Conservation (phyloP, 2,113 vertebrate species). For the Ivindomyrus marchei region DNA sequence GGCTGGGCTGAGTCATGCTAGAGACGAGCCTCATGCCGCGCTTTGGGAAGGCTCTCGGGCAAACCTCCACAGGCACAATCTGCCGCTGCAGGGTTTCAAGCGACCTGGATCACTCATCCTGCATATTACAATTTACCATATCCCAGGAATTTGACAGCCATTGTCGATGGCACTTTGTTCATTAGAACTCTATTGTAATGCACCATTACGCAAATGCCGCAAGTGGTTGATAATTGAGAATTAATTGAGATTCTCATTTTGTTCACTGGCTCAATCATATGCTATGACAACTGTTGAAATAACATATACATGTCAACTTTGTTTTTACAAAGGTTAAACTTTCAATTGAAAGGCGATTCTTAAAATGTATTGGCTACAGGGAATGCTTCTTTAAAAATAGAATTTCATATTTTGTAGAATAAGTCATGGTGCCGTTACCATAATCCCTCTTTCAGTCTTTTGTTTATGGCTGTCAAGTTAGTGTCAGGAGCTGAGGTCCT, state of each 20-base stretch:
- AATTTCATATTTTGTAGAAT: background rate
- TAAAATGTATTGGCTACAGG: background rate
- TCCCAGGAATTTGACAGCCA: background rate
- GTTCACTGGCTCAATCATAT: background rate
- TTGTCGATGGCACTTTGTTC: background rate
- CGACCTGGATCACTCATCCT: background rate
- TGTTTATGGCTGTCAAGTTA: background rate
- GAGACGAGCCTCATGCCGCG: background rate
- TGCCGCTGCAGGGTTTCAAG: background rate
- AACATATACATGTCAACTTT: background rate
- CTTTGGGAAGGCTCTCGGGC: background rate
- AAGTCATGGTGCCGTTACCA: background rate
- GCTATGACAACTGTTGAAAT: background rate
- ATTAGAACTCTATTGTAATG: background rate
- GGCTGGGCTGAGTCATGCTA: slow-evolving; percentile 13
- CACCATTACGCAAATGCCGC: background rate
- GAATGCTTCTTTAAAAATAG: background rate
- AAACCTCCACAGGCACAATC: background rate
- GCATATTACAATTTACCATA: background rate
- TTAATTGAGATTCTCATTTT: background rate
- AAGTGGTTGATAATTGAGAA: background rate
- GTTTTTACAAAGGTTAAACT: background rate
- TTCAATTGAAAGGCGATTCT: background rate
- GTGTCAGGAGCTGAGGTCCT: background rate
- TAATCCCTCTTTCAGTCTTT: background rate